These are phyloP conservation scores for Anableps anableps DNA, from an alignment of 2,797 vertebrate genomes.

Conservation along the genomic window DNA sequence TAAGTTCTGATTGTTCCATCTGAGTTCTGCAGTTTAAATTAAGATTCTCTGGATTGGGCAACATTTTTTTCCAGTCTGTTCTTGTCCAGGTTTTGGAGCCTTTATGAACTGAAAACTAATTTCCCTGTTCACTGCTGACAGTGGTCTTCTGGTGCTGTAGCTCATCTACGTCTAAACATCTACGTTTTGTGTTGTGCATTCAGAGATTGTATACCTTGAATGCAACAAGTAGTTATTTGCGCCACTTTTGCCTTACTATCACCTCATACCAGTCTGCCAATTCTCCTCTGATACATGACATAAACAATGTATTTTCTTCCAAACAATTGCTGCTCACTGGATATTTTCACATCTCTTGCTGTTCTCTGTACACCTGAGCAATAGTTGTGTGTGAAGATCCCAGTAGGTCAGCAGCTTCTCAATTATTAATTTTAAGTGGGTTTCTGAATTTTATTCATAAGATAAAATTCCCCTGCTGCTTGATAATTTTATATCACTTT, in stretches of 20 bases:
- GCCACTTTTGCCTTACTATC: not conserved
- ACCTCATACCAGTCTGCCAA: not conserved
- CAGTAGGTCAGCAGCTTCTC: no score
- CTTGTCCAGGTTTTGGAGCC: not conserved
- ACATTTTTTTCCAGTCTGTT: no score
- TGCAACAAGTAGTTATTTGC: not conserved
- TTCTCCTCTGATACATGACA: no score
- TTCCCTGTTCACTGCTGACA: not conserved
- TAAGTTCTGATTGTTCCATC: no score
- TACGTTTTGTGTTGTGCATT: not conserved
- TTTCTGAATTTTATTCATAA: not conserved
- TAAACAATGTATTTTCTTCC: no score
- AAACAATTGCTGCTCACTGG: no score
- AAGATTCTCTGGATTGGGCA: no score
- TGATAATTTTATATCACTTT: not conserved
- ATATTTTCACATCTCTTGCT: no score
- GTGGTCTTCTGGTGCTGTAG: not conserved
- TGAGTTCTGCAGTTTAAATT: no score
- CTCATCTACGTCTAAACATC: no score
- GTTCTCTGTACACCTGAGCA: no score
- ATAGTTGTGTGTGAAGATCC: no score
- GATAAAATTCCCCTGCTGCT: not conserved
- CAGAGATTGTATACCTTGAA: not conserved
- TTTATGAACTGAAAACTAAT: not conserved
- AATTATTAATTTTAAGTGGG: not conserved